A percentile compares a stretch with the other conserved stretches of the same genome.
Conservation (phyloP, 2,797 vertebrate species). For the Hemitrygon akajei region DNA sequence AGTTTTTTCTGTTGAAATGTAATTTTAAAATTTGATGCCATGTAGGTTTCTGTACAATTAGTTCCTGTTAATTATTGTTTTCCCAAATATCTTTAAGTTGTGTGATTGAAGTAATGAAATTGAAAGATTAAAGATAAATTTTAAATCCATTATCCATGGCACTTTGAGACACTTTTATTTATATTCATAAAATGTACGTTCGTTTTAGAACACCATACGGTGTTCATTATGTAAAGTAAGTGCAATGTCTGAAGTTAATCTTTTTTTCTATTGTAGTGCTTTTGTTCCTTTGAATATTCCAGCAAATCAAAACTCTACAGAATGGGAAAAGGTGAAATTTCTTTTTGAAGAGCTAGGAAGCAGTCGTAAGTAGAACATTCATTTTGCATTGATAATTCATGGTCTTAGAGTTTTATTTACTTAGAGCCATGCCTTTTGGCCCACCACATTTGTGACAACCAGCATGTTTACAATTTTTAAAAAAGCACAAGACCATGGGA, state of each 20-base stretch:
- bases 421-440: too few species aligned
- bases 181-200: background rate
- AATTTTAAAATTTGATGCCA: conserved; percentile 10
- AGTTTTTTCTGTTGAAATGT: background rate
- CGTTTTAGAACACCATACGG: background rate
- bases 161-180: background rate
- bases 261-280: conserved; percentile 62
- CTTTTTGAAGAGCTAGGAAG: conserved; percentile 91
- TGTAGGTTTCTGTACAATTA: background rate
- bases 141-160: background rate
- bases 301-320: conserved; percentile 78
- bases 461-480: too few species aligned
- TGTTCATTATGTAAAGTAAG: background rate
- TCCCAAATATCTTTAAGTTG: background rate
- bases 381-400: background rate
- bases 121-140: background rate
- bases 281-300: conserved; percentile 81
- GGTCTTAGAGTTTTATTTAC: too few species aligned
- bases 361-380: conserved; percentile 71
- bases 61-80: conserved; percentile 14
- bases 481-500: background rate
- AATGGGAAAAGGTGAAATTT: conserved; percentile 91
- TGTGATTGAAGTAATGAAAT: background rate
- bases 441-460: too few species aligned
- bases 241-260: background rate